These are phyloP conservation scores for Mesoclemmys tuberculata DNA, from an alignment of 2,113 vertebrate species.

Conservation along the genomic window DNA sequence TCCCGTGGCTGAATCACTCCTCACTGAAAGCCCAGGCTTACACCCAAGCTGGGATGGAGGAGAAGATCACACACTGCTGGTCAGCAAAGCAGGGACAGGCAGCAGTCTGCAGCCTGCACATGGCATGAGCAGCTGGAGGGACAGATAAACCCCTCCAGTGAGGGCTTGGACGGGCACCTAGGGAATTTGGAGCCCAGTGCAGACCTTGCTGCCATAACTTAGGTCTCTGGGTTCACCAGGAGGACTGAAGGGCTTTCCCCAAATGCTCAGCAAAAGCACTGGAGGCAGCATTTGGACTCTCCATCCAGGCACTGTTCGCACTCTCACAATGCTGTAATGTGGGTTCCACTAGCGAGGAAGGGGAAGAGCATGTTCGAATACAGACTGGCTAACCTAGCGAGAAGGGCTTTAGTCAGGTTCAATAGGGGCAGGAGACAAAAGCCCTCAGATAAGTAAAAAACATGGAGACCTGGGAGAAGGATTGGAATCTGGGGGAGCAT, in stretches of 20 bases:
- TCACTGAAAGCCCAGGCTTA: not conserved
- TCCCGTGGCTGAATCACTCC: not conserved
- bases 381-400: too few species aligned
- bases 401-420: too few species aligned
- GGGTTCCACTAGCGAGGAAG: too few species aligned
- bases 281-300: not conserved
- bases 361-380: too few species aligned
- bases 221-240: not conserved
- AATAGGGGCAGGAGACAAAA: too few species aligned
- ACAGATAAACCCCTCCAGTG: not conserved
- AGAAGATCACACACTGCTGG: not conserved
- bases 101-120: not conserved
- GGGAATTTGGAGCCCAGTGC: not conserved
- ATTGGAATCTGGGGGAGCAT: too few species aligned
- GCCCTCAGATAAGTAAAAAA: too few species aligned
- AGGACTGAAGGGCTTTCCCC: not conserved
- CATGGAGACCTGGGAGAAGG: too few species aligned
- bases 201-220: not conserved
- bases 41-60: not conserved
- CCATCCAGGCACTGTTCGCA: not conserved
- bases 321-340: too few species aligned
- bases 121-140: not conserved
- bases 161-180: not conserved
- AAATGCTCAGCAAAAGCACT: not conserved
- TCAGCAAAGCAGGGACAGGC: not conserved